Evolutionary conservation across 2,113 vertebrate genomes (phyloP).

Genomic region (Camelus dromedarius): DNA sequence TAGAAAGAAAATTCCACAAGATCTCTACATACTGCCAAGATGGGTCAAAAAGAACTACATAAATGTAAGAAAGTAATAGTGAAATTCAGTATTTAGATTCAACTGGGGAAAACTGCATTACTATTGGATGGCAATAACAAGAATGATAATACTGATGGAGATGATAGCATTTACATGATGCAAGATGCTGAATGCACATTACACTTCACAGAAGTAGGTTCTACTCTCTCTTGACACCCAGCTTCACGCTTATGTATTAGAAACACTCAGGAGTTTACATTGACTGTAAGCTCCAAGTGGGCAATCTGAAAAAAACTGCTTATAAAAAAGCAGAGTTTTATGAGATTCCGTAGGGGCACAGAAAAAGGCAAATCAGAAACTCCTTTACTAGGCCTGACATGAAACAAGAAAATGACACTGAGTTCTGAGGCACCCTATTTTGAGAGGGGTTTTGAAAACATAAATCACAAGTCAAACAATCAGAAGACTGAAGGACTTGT

Average conservation of each 20-base stretch:
- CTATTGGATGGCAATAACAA: neutral
- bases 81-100: constrained; percentile 23
- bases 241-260: neutral
- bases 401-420: neutral
- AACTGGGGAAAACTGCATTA: neutral
- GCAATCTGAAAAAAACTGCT: neutral
- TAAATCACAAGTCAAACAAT: neutral
- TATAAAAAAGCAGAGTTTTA: neutral
- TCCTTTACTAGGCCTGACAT: neutral
- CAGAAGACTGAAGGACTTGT: neutral
- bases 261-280: neutral
- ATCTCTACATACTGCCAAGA: neutral
- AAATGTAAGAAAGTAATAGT: constrained; percentile 26
- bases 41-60: neutral
- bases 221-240: neutral
- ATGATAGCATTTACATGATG: neutral
- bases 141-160: neutral
- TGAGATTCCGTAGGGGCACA: neutral
- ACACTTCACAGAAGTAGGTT: neutral
- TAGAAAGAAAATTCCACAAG: constrained; percentile 12
- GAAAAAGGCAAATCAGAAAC: neutral
- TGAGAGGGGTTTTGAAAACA: neutral
- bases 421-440: neutral
- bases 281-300: neutral
- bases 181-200: neutral